Evolutionary conservation across 2,113 vertebrate species (phyloP), one percentile per base, ranked within the genome.

Genomic region (Zeus faber): DNA sequence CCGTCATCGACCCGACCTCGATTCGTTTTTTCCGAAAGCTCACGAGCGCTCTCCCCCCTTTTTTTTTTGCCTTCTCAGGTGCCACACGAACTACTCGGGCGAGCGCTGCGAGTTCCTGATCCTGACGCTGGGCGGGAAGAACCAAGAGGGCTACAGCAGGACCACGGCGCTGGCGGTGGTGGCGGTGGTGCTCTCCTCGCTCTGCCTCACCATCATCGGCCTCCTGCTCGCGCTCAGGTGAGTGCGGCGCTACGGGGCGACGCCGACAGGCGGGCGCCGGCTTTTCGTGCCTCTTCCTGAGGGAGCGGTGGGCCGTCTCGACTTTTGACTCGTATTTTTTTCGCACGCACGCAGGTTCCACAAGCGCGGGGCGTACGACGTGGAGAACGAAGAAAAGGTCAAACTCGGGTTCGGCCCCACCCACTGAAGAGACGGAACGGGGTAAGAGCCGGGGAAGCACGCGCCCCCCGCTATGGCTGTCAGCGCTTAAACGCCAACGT

Each of bases 301-400:
- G n/a, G n/a, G n/a, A n/a, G n/a, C n/a, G n/a, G n/a, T n/a, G n/a
- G n/a, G n/a, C n/a, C n/a, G n/a, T n/a, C n/a, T n/a, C n/a, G n/a
- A n/a, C n/a, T n/a, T n/a, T n/a, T n/a, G n/a, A n/a, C n/a, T n/a
- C n/a, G n/a, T n/a, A n/a, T n/a, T n/a, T 49, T 3, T 54, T 26
- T 23, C 9, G 31, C 31, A 35, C 7, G 39, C 27, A 66, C 48
- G 0, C 79, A 99, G 97, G 87, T 99, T 93, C 90, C 94, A 99
- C 70, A 98, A 93, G 72, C 89, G 93, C 71, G 96, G 94, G 72
- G 93, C 90, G 26, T 98, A 99, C 60, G 89, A 98, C 39, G 93
- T 99, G 65, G 94, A 98, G 86, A 97, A 85, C 33, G 97, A 98
- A 84, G 96, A 97, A 82, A 99, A 98, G 84, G 89, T 95, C 69